Evolutionary conservation across 2,888 invertebrate species (phyloP).

Genomic region (Ganaspis brasiliensis): DNA sequence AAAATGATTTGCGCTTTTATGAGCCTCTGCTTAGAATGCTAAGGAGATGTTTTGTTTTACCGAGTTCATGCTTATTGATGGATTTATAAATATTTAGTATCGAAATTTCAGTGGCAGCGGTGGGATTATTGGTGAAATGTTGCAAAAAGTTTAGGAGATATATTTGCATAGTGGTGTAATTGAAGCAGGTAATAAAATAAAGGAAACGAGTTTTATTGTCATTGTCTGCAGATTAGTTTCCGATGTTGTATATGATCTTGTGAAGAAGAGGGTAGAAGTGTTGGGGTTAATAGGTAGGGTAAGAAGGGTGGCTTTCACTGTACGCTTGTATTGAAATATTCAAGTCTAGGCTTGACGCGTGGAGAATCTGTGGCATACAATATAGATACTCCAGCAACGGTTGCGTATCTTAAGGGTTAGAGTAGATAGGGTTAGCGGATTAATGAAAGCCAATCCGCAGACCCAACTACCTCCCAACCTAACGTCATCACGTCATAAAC

Average conservation of each 20-base stretch:
- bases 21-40: conserved; percentile 17
- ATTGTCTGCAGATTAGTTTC: not conserved
- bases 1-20: conserved; percentile 24
- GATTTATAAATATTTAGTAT: not conserved
- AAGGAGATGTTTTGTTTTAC: conserved; percentile 10
- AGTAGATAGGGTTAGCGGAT: conserved; percentile 77
- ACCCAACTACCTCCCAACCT: conserved; percentile 67
- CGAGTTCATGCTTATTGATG: not conserved
- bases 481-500: conserved; percentile 75
- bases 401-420: conserved; percentile 54
- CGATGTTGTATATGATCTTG: conserved; percentile 20
- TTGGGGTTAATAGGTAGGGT: conserved; percentile 79
- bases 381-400: conserved; percentile 70
- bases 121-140: no score
- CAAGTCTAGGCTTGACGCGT: conserved; percentile 75
- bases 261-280: conserved; percentile 54
- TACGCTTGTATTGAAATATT: conserved; percentile 78
- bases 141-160: no score
- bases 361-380: conserved; percentile 74
- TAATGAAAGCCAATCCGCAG: conserved; percentile 79
- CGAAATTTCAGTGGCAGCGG: no score
- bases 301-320: conserved; percentile 80
- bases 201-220: not conserved
- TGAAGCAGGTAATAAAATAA: no score
- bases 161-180: no score